Base-by-base conservation (phyloP, 1,140 invertebrate species). In the Tetragnatha versicolor region DNA sequence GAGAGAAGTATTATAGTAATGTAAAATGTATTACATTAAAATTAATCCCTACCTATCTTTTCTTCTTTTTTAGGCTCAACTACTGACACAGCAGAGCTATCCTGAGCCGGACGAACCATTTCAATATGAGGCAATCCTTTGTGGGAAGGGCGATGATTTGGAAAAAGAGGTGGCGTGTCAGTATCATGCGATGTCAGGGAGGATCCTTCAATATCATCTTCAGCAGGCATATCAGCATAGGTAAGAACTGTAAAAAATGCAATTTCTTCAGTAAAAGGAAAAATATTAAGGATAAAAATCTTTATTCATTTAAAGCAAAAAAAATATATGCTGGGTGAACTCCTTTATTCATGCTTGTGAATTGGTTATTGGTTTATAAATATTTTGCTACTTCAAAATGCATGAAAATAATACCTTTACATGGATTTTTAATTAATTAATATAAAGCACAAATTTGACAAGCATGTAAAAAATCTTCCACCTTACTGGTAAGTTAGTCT, bases 181-280 rank as follows among this genome's bases (percentile, higher is more conserved):
- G 84, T 92, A 86, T 87, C 86, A 66, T 86, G 83, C 37, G 84
- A 83, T 4, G 85, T 84, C 35, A 86, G 86, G 80, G 93, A 93
- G 83, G 91, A 93, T 83, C 96, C 95, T 87, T 96, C 94, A 85
- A 97, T 95, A 75, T 87, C 87, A 88, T 97, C 96, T 89, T 94
- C 94, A 93, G 94, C 94, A 73, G 83, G 82, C 87, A 91, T 91
- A 90, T 97, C 95, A 90, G 94, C 94, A 94, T 95, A 98, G 90
- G 96, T 97, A 91, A 98, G 93, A 93, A 98, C 96, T 98, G 91
- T 10, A 55, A 33, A 49, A 10, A 68, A 49, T 1, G 51, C 14
- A 68, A 45, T 45, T 45, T 1, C 42, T 12, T 45, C 42, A 45
- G 0, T 12, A 45, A 45, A 1, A 45, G n/a, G 42, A 45, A 10